phyloP scores from a whole-genome alignment of 2,113 vertebrate genomes.

The Pipa parva region DNA sequence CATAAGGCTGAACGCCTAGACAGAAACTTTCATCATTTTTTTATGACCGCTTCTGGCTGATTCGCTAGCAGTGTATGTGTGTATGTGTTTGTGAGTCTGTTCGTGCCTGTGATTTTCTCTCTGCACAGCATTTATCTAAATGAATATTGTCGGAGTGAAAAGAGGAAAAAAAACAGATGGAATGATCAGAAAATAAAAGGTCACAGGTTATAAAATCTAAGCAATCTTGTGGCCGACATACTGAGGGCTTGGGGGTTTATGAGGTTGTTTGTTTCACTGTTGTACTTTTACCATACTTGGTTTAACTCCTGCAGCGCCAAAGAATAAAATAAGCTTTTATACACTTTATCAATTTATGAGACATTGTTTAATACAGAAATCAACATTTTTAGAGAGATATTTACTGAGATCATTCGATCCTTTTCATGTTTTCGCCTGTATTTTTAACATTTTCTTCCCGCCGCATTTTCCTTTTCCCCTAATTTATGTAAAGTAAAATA shows the following conservation, averaged over 20 bases:
- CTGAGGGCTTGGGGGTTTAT: conserved; percentile 4
- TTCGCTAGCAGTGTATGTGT: background rate
- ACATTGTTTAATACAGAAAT: too few species aligned
- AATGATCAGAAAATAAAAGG: conserved; percentile 35
- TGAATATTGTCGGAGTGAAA: conserved; percentile 28
- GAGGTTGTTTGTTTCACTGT: background rate
- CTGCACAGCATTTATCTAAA: conserved; percentile 31
- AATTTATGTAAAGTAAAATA: too few species aligned
- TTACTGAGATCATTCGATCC: too few species aligned
- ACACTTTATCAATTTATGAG: too few species aligned
- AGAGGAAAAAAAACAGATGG: conserved; percentile 33
- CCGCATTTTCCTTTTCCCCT: too few species aligned
- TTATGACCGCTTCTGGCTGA: background rate
- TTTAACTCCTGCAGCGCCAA: background rate
- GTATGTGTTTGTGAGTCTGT: background rate
- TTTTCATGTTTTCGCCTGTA: too few species aligned
- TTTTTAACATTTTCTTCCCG: too few species aligned
- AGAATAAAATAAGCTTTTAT: too few species aligned
- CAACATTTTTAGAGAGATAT: too few species aligned
- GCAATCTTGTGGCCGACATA: conserved; percentile 13
- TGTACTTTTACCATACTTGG: background rate
- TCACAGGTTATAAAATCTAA: conserved; percentile 27
- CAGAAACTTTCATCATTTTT: background rate
- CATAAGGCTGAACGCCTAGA: background rate
- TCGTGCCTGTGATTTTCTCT: background rate